Conservation (phyloP, 2,888 invertebrate species). For the Drosophila paranaensis region DNA sequence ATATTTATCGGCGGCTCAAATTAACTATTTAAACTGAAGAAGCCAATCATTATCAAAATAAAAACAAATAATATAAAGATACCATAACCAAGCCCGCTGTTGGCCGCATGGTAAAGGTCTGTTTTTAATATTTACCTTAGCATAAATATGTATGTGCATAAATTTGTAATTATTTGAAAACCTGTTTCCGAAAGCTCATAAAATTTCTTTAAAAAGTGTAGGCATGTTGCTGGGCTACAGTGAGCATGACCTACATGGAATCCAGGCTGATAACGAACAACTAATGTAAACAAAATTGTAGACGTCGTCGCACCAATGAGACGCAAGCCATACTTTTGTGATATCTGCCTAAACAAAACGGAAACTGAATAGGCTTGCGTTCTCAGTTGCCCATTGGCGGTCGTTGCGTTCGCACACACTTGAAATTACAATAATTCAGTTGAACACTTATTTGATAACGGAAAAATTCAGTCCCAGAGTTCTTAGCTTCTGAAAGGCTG, state of each 20-base stretch:
- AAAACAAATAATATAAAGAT: neutral
- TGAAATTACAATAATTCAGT: slow-evolving; percentile 2
- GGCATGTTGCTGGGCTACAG: slow-evolving; percentile 11
- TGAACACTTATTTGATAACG: slow-evolving; percentile 48
- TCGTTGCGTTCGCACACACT: slow-evolving; percentile 54
- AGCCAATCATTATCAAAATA: neutral
- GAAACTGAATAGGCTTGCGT: slow-evolving; percentile 47
- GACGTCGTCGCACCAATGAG: no score
- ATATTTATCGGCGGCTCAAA: slow-evolving; percentile 5
- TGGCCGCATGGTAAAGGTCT: neutral
- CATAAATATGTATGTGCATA: neutral
- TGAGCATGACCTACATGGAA: slow-evolving; percentile 53
- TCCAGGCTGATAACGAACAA: slow-evolving; percentile 42
- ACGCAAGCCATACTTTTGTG: slow-evolving; percentile 21
- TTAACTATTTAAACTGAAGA: neutral
- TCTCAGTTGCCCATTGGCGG: slow-evolving; percentile 58
- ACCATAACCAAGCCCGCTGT: neutral
- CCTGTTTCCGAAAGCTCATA: slow-evolving; percentile 35
- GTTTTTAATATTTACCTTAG: neutral
- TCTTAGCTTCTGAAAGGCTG: slow-evolving; percentile 1
- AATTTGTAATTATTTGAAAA: slow-evolving; percentile 26
- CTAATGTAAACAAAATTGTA: slow-evolving; percentile 46
- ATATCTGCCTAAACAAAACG: slow-evolving; percentile 68
- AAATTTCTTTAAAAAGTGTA: slow-evolving; percentile 14
- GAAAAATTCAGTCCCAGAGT: neutral